Base-by-base conservation (phyloP, 2,888 invertebrate species). In the Sisyra terminalis region DNA sequence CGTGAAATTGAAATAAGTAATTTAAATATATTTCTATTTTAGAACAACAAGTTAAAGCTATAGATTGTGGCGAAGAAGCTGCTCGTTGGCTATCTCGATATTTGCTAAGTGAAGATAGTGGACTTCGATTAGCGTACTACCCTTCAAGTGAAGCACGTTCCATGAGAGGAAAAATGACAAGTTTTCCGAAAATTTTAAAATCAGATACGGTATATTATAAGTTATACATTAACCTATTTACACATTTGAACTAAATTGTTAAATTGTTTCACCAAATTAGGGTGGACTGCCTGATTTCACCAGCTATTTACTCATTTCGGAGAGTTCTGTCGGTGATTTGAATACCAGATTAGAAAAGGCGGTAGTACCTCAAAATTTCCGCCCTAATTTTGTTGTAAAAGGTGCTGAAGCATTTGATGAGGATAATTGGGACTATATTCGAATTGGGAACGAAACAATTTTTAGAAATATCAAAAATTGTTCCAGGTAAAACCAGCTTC, bases 31-130 rank as follows among this genome's bases (percentile, higher is more conserved):
- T 16, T 14, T 38, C 4, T 5, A 17, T 3, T 43, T n/a, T 24
- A 47, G 49, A 46, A 10, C 63, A 63, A 1, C 53, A 63, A 0
- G 67, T 81, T 1, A 63, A 69, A 1, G 78, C 76, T 0, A 65
- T 73, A 50, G 77, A 85, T 53, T 87, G 86, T 55, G 87, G 87
- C 0, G 71, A 71, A 45, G 73, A 73, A 47, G 74, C 71, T 9
- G 73, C 78, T 13, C 69, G 72, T 42, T 88, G 88, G 88, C 65
- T 88, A 52, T 75, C 78, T 1, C 68, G 73, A 42, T 64, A 68
- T 48, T 53, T 75, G 40, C 58, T 70, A 36, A 63, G 65, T 40
- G 61, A 70, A 38, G 59, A 67, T 8, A 53, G 52, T 0, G 72
- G 67, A 3, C 60, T 71, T 35, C 67, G 71, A 39, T 58, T 79